Evolutionary conservation across 2,888 invertebrate species (phyloP), one percentile per base, ranked within the genome.

Genomic region (Athripsodes cinereus): DNA sequence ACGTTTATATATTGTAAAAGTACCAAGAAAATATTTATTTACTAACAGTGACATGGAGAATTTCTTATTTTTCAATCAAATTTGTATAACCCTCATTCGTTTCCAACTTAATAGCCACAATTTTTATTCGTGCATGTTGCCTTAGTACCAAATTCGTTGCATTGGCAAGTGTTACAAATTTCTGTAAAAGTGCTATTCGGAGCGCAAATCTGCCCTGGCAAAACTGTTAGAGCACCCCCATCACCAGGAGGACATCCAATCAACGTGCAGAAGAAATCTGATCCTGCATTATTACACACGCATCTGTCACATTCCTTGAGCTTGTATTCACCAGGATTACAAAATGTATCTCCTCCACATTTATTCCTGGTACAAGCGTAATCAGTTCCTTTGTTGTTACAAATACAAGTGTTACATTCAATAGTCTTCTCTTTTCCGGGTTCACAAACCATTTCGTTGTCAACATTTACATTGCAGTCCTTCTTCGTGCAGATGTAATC

Each of bases 251-350:
- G 52, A 21, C 59, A 59, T 8, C 16, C 31, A 11, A 35, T 60
- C 58, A 79, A 71, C 0, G 81, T 81, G 66, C 81, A 82, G 35
- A 76, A 73, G 65, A 74, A 81, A 0, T 80, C 79, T 50, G 73
- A 72, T 8, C 81, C 79, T 52, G 81, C 79, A n/a, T 73, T 68
- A 57, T 79, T 79, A 66, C 83, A 83, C 16, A 76, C 74, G 65
- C 83, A 83, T 67, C 74, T 79, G 65, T 82, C 83, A 69, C 83
- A 83, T 55, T 81, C 81, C 64, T 76, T 76, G 65, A 81, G 81
- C 3, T 78, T 75, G 65, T 81, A 80, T 13, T 35, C 21, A 6
- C 50, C 55, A 16, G 49, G 44, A 18, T 22, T 44, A 21, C 44
- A 40, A 35, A 35, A 16, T 10, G 18, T 18, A 3, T 22, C 22